phyloP scores from a whole-genome alignment of 2,113 vertebrate genomes.

The Tachycineta bicolor region DNA sequence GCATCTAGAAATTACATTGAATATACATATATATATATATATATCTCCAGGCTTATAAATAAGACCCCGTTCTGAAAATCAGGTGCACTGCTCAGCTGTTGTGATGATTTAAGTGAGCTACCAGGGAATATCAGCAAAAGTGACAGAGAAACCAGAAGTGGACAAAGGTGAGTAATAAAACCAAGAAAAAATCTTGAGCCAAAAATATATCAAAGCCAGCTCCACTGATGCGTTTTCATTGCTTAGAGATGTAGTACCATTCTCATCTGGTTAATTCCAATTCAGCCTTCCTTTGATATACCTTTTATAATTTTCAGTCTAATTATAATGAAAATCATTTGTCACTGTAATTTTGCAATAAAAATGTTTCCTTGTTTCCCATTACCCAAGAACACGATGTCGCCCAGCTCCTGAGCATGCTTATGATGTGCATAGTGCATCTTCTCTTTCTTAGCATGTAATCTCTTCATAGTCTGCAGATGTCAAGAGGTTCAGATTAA shows the following conservation, averaged over 20 bases:
- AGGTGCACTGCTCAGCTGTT: not conserved
- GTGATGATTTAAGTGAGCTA: constrained; percentile 14
- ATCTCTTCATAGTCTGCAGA: constrained; percentile 83
- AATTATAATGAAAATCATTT: constrained; percentile 81
- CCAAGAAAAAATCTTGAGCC: constrained; percentile 47
- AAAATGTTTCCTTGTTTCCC: constrained; percentile 77
- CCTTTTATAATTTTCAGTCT: constrained; percentile 77
- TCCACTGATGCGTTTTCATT: constrained; percentile 62
- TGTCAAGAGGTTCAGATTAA: constrained; percentile 95
- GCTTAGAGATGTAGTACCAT: constrained; percentile 56
- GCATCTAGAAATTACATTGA: not conserved
- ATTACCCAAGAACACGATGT: constrained; percentile 69
- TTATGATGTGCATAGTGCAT: constrained; percentile 52
- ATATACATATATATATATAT: not conserved
- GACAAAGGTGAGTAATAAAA: constrained; percentile 75
- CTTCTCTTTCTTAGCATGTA: constrained; percentile 78
- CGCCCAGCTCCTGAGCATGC: constrained; percentile 62
- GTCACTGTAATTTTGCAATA: constrained; percentile 75
- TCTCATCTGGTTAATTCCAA: constrained; percentile 68
- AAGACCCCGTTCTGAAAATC: constrained; percentile 5
- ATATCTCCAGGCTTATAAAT: not conserved
- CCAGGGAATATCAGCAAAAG: constrained; percentile 19
- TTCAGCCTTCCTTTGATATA: constrained; percentile 73
- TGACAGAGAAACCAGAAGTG: constrained; percentile 20
- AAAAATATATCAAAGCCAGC: constrained; percentile 65